A percentile compares a stretch with the other conserved stretches of the same genome.
These are phyloP conservation scores for Himalopsyche anomala DNA, from an alignment of 2,888 invertebrate genomes.

Conservation along the genomic window DNA sequence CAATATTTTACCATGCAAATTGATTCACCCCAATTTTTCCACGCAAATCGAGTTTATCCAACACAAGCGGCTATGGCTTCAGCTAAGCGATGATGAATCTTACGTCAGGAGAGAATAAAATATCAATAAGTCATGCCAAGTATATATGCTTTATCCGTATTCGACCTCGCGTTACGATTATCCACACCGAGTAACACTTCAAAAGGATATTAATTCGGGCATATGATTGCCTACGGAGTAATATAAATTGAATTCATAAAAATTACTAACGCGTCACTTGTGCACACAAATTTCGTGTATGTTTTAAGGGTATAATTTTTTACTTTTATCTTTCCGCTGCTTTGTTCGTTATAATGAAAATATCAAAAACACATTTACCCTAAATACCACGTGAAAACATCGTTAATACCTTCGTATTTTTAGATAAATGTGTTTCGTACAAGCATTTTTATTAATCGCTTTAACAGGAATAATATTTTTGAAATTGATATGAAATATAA, in stretches of 20 bases:
- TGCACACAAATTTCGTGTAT: neutral
- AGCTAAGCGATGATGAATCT: conserved; percentile 52
- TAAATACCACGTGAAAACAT: no score
- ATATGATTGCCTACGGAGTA: conserved; percentile 57
- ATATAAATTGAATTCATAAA: conserved; percentile 61
- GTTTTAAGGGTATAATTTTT: conserved; percentile 7
- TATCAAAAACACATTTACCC: no score
- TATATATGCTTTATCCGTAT: neutral
- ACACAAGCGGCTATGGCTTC: neutral
- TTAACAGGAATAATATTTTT: no score
- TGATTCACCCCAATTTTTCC: conserved; percentile 22
- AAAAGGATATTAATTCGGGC: conserved; percentile 60
- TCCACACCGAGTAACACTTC: conserved; percentile 10
- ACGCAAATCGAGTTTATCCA: conserved; percentile 31
- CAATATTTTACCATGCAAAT: conserved; percentile 20
- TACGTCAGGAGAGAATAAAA: conserved; percentile 49
- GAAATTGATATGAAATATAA: no score
- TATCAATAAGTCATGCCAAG: conserved; percentile 55
- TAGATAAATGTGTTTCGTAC: no score
- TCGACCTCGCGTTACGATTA: conserved; percentile 18
- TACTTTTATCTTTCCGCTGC: neutral
- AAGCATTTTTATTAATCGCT: no score
- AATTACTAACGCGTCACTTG: conserved; percentile 40
- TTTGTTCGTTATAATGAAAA: neutral
- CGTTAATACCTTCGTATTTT: no score